phyloP scores from a whole-genome alignment of 2,888 invertebrate species.

The Caenorhabditis zanzibari region DNA sequence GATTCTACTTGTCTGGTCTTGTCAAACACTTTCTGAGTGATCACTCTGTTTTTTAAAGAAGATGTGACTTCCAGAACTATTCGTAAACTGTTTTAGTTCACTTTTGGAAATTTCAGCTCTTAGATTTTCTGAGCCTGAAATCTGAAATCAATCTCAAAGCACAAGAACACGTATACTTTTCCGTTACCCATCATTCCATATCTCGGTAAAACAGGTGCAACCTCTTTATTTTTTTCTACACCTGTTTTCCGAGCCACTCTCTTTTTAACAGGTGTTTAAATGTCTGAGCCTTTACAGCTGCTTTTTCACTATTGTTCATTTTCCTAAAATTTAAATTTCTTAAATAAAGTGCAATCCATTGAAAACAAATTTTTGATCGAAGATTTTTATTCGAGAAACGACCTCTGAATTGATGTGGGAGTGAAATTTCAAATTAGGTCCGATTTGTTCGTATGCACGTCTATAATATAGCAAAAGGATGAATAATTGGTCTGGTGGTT shows the following conservation, averaged over 20 bases:
- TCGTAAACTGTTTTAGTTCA: too few species aligned
- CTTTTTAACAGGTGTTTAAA: constrained; percentile 6
- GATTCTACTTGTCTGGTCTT: constrained; percentile 39
- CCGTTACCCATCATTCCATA: neutral
- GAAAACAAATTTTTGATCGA: neutral
- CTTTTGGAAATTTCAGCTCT: too few species aligned
- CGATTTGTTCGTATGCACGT: constrained; percentile 6
- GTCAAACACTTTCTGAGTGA: constrained; percentile 23
- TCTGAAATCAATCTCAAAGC: too few species aligned
- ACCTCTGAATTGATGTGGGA: constrained; percentile 14
- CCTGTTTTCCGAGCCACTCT: constrained; percentile 32
- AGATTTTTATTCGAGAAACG: constrained; percentile 7
- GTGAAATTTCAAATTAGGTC: constrained; percentile 32
- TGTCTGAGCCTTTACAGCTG: neutral
- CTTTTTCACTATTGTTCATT: neutral
- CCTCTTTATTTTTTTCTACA: constrained; percentile 5
- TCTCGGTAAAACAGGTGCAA: constrained; percentile 10
- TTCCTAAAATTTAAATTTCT: constrained; percentile 1
- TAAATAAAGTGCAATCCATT: neutral
- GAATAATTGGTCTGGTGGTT: constrained; percentile 49
- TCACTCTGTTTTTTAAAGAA: constrained; percentile 16
- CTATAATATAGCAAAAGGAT: constrained; percentile 6
- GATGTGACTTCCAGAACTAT: neutral
- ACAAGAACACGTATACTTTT: constrained; percentile 1
- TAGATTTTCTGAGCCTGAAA: neutral